Percentiles rank a stretch among this genome's conserved stretches.
Evolutionary conservation across 2,797 vertebrate species (phyloP).

Genomic region (Danio jaintianensis): DNA sequence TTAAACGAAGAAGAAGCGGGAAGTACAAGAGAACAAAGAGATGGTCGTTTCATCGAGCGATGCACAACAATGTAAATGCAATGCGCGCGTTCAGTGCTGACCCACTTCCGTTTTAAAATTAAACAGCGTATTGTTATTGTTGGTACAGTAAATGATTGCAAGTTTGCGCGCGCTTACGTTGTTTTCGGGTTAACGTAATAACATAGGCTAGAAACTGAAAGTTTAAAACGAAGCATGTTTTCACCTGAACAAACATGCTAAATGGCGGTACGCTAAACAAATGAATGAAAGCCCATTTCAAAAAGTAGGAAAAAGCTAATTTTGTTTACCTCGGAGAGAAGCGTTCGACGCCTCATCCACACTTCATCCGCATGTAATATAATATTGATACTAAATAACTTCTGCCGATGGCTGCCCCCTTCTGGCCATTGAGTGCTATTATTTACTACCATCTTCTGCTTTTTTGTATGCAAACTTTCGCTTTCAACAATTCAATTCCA

Average conservation of each 20-base stretch:
- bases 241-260: background rate
- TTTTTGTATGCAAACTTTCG: background rate
- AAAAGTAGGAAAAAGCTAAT: background rate
- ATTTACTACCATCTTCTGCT: background rate
- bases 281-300: background rate
- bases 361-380: slow-evolving; percentile 25
- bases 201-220: background rate
- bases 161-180: background rate
- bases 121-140: background rate
- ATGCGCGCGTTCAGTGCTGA: background rate
- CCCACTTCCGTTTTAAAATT: background rate
- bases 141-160: no score
- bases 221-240: background rate
- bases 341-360: background rate
- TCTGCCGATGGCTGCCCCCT: background rate
- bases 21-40: slow-evolving; percentile 31
- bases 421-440: background rate
- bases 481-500: background rate
- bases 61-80: background rate
- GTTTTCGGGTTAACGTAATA: background rate
- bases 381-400: slow-evolving; percentile 19
- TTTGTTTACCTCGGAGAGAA: slow-evolving; percentile 19
- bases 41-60: background rate
- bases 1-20: background rate
- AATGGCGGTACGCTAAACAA: background rate